phyloP scores from a whole-genome alignment of 2,797 vertebrate species.

The Pithecia hirsuta region DNA sequence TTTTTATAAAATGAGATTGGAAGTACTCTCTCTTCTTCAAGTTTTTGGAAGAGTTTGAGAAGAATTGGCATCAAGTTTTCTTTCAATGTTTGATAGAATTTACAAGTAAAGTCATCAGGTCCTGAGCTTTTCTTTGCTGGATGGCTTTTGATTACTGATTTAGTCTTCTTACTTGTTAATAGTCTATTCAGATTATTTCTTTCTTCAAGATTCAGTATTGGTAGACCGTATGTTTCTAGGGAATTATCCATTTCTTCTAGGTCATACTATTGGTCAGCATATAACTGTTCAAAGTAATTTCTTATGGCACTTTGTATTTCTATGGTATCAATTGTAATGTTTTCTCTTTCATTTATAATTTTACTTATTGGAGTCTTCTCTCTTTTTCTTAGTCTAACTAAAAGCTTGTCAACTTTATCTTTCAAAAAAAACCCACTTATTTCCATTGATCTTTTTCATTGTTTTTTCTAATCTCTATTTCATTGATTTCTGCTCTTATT shows the following conservation, averaged over 20 bases:
- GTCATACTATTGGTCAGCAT: fast-evolving
- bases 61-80: background rate
- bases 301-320: background rate
- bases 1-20: background rate
- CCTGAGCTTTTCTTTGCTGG: background rate
- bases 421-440: background rate
- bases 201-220: background rate
- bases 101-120: background rate
- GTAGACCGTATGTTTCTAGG: background rate
- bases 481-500: background rate
- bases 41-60: background rate
- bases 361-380: background rate
- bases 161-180: background rate
- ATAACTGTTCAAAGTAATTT: background rate
- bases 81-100: background rate
- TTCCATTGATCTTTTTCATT: background rate
- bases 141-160: background rate
- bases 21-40: background rate
- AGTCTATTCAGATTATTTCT: background rate
- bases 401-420: background rate
- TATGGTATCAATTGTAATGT: background rate
- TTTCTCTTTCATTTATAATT: background rate
- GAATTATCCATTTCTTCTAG: background rate
- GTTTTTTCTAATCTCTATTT: background rate
- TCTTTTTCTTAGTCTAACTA: background rate